Conservation (phyloP, 2,888 invertebrate genomes). For the Brenthis daphne region DNA sequence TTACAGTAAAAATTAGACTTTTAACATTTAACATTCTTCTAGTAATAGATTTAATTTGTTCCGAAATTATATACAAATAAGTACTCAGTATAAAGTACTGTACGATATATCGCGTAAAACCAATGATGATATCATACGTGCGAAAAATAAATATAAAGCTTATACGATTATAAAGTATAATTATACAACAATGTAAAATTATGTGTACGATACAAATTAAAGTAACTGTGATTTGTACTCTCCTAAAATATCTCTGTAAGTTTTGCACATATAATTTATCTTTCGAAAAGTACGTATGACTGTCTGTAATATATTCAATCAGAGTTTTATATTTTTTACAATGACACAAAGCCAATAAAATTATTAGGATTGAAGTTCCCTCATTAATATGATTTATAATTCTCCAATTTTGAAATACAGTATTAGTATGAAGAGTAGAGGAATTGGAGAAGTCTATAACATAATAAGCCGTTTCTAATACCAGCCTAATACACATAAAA, state of each 20-base stretch:
- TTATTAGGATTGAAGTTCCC: background rate
- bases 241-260: background rate
- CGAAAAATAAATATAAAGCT: background rate
- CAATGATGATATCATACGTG: background rate
- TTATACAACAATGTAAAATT: too few relatives aligned
- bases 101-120: background rate
- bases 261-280: background rate
- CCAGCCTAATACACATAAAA: too few relatives aligned
- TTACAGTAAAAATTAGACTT: background rate
- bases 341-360: background rate
- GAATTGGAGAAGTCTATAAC: too few relatives aligned
- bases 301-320: background rate
- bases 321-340: background rate
- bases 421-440: too few relatives aligned
- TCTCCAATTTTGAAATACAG: too few relatives aligned
- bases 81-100: constrained; percentile 6
- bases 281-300: background rate
- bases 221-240: background rate
- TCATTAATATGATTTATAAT: background rate
- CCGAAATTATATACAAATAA: constrained; percentile 12
- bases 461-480: too few relatives aligned
- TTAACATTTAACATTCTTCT: constrained; percentile 6
- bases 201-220: background rate
- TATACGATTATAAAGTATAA: too few relatives aligned
- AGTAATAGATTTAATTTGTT: constrained; percentile 5